These are phyloP conservation scores for Hylyphantes graminicola DNA, from an alignment of 1,140 invertebrate species.

Conservation along the genomic window DNA sequence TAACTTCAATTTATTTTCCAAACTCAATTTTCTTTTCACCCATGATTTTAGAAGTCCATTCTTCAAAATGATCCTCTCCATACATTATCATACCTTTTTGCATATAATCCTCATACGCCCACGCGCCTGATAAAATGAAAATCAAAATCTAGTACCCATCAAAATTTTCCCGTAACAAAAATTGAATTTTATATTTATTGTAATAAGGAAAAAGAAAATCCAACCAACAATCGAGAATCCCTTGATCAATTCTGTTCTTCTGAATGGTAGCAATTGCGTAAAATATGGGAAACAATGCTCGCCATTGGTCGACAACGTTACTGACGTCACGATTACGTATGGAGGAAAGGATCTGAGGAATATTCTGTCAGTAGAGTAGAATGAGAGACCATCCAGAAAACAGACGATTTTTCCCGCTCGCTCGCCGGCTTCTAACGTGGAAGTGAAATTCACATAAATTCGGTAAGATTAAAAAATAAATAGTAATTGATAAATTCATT, in stretches of 20 bases:
- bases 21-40: too few species aligned
- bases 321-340: constrained; percentile 33
- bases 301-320: neutral
- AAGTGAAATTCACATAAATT: constrained; percentile 11
- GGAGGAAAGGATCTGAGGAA: constrained; percentile 6
- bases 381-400: constrained; percentile 6
- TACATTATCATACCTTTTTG: too few species aligned
- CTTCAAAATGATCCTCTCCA: too few species aligned
- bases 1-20: too few species aligned
- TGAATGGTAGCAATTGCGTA: constrained; percentile 51
- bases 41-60: too few species aligned
- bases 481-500: too few species aligned
- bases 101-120: too few species aligned
- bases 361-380: neutral
- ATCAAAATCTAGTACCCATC: neutral
- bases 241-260: constrained; percentile 15
- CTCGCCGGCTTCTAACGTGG: constrained; percentile 22
- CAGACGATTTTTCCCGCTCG: constrained; percentile 1
- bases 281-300: constrained; percentile 37
- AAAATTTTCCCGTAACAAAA: neutral
- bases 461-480: neutral
- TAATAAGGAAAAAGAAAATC: too few species aligned
- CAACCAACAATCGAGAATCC: constrained; percentile 16
- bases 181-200: constrained; percentile 1
- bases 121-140: too few species aligned